Evolutionary conservation across 2,113 vertebrate species (phyloP), one percentile per base, ranked within the genome.

Genomic region (Hemicordylus capensis): DNA sequence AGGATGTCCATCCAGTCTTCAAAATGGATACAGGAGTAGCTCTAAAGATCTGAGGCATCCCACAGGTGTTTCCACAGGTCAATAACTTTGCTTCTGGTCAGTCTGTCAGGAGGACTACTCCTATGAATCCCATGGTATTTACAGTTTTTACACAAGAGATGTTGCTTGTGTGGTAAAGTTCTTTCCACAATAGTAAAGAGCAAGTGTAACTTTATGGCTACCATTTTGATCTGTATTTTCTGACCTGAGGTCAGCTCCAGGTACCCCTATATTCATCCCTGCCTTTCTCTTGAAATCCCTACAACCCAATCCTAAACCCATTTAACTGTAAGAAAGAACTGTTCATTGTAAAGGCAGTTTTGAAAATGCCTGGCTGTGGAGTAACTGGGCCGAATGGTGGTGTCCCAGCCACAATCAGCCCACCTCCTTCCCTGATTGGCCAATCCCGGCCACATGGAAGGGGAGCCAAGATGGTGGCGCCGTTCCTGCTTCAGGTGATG

Each of bases 261-360:
- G n/a, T n/a, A n/a, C n/a, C n/a, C n/a, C n/a, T n/a, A 51, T 51
- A 51, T 51, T 51, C 6, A 8, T 8, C 12, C 17, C 3, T 54
- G 48, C 48, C 48, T 56, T 76, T 24, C 48, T 76, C 22, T 46
- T 31, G 19, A 4, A 44, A 3, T 19, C 31, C 73, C 31, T 34
- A n/a, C 51, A 58, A 26, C 34, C 22, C 20, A 39, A 6, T 17
- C 75, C 75, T 76, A 76, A 37, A 11, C 34, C 37, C 34, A 39
- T 75, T 48, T 75, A 31, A 48, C 26, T 46, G 9, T 73, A 28
- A 46, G 39, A 22, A 26, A 44, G 42, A 9, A 28, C 39, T 1
- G 4, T 80, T 87, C 12, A 85, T 93, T 91, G 76, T 74, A 88
- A 81, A 87, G 24, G 46, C 22, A 69, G 26, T 19, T 12, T 12